These are phyloP conservation scores for Eleginops maclovinus DNA, from an alignment of 2,113 vertebrate genomes.

Conservation along the genomic window DNA sequence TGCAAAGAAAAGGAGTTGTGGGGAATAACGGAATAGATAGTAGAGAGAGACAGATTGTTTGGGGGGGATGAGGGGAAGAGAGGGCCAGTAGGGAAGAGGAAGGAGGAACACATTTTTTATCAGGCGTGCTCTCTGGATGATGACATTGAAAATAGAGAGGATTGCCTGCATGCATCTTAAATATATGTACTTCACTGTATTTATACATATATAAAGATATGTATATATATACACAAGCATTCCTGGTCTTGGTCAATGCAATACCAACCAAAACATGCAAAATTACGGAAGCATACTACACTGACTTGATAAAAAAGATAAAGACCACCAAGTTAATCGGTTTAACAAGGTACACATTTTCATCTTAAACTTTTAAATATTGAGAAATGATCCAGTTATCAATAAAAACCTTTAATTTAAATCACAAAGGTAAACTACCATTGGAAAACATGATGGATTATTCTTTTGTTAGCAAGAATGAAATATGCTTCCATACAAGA, in stretches of 20 bases:
- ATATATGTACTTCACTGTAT: slow-evolving; percentile 36
- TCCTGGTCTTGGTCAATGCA: slow-evolving; percentile 76
- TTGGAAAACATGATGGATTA: slow-evolving; percentile 14
- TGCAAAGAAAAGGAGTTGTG: slow-evolving; percentile 7
- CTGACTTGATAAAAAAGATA: slow-evolving; percentile 37
- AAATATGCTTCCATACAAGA: slow-evolving; percentile 78
- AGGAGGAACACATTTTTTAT: slow-evolving; percentile 61
- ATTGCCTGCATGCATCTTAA: slow-evolving; percentile 75
- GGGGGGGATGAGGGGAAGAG: slow-evolving; percentile 50
- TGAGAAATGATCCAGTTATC: slow-evolving; percentile 40
- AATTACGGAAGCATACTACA: slow-evolving; percentile 74
- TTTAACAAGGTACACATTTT: slow-evolving; percentile 32
- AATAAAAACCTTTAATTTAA: slow-evolving; percentile 6
- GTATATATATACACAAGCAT: slow-evolving; percentile 68
- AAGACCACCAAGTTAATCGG: slow-evolving; percentile 15
- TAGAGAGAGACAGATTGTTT: slow-evolving; percentile 46
- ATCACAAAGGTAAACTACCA: neutral
- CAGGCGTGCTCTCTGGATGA: slow-evolving; percentile 52
- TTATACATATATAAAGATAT: slow-evolving; percentile 37
- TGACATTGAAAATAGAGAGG: slow-evolving; percentile 51
- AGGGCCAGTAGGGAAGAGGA: slow-evolving; percentile 42
- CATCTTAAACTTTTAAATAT: slow-evolving; percentile 6
- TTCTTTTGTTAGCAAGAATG: slow-evolving; percentile 43
- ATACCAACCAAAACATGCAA: slow-evolving; percentile 82
- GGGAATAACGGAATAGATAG: slow-evolving; percentile 10